Conservation (phyloP, 1,140 invertebrate species). For the Centruroides vittatus region DNA sequence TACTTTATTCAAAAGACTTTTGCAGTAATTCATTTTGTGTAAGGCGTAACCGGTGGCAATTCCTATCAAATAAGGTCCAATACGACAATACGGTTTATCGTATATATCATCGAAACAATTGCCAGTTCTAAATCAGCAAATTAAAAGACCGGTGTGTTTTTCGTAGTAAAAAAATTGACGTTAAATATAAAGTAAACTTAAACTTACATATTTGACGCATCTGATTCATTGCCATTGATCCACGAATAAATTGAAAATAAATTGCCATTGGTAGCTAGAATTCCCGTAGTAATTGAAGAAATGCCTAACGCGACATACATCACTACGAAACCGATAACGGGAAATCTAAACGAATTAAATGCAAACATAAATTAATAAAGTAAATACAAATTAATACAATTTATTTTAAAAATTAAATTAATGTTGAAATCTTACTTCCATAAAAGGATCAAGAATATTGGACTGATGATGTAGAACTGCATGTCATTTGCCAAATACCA, state of each 20-base stretch:
- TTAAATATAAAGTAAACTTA: neutral
- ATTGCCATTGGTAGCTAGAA: too few relatives aligned
- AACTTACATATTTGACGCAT: neutral
- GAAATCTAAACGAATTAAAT: too few relatives aligned
- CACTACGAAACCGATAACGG: too few relatives aligned
- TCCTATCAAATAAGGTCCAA: constrained; percentile 37
- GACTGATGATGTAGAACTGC: constrained; percentile 27
- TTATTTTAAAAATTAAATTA: neutral
- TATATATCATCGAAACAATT: constrained; percentile 79
- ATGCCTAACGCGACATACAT: too few relatives aligned
- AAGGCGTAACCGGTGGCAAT: constrained; percentile 32
- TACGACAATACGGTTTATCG: constrained; percentile 43
- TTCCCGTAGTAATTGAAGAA: too few relatives aligned
- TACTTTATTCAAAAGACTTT: constrained; percentile 16
- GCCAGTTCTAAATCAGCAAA: neutral
- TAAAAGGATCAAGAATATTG: constrained; percentile 24
- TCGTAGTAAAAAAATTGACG: neutral
- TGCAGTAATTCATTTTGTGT: constrained; percentile 10
- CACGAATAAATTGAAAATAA: too few relatives aligned
- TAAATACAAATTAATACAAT: too few relatives aligned
- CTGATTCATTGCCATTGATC: too few relatives aligned
- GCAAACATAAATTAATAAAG: neutral
- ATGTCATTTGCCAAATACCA: constrained; percentile 31
- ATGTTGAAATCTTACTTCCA: constrained; percentile 4
- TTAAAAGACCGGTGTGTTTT: too few relatives aligned